phyloP scores from a whole-genome alignment of 2,113 vertebrate species.

The Charina bottae region DNA sequence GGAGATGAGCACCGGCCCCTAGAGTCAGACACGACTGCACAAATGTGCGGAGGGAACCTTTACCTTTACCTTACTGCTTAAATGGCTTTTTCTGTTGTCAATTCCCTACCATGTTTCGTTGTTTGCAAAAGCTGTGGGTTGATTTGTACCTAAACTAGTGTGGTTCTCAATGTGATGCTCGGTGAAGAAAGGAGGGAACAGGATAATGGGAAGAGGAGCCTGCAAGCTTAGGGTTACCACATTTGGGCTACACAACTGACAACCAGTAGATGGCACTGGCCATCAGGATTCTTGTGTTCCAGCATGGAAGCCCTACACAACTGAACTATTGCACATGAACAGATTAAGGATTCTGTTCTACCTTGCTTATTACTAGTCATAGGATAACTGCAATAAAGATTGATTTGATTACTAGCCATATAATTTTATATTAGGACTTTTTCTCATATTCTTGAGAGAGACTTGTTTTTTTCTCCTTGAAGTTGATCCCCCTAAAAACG shows the following conservation, averaged over 20 bases:
- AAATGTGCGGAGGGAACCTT: too few species aligned
- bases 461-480: neutral
- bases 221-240: neutral
- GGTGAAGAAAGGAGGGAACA: neutral
- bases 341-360: too few species aligned
- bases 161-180: neutral
- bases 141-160: neutral
- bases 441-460: neutral
- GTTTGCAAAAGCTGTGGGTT: neutral
- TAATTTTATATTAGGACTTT: neutral
- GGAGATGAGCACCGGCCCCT: too few species aligned
- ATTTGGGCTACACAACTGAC: neutral
- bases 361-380: too few species aligned
- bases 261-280: too few species aligned
- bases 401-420: rapidly evolving
- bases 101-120: neutral
- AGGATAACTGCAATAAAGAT: too few species aligned
- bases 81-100: neutral
- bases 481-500: slow-evolving; percentile 10
- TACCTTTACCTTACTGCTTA: too few species aligned
- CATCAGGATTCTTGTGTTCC: too few species aligned
- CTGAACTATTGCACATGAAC: too few species aligned
- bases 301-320: too few species aligned
- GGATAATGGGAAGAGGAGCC: neutral
- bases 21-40: too few species aligned